phyloP scores from a whole-genome alignment of 2,113 vertebrate species.

The Cardinalis cardinalis region DNA sequence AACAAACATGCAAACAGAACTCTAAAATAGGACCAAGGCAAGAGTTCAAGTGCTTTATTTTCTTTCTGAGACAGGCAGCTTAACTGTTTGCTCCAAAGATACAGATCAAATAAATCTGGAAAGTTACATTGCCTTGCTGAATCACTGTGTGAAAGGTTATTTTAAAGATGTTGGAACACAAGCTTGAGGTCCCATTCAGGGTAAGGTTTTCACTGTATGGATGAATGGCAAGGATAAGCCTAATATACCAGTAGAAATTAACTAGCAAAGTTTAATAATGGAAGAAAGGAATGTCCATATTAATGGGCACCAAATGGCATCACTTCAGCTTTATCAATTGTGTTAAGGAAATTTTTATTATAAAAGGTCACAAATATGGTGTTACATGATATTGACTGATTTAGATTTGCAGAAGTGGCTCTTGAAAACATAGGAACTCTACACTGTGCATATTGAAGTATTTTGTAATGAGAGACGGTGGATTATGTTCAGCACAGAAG shows the following conservation, averaged over 20 bases:
- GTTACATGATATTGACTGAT: background rate
- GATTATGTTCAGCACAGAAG: background rate
- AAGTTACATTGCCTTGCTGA: conserved; percentile 10
- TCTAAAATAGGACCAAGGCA: conserved; percentile 56
- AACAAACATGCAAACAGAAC: conserved; percentile 54
- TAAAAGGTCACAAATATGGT: background rate
- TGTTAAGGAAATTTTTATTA: background rate
- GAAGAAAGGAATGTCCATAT: background rate
- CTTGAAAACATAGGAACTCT: background rate
- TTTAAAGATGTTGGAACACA: background rate
- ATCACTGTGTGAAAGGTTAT: conserved; percentile 13
- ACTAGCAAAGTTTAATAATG: background rate
- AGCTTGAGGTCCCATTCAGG: background rate
- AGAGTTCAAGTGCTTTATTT: conserved; percentile 60
- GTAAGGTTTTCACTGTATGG: background rate
- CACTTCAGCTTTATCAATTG: background rate
- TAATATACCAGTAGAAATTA: background rate
- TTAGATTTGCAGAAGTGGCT: background rate
- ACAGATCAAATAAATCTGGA: conserved; percentile 40
- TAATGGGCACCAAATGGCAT: background rate
- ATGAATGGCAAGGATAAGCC: background rate
- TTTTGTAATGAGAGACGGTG: background rate
- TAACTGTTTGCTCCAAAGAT: conserved; percentile 48
- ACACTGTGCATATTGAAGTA: background rate
- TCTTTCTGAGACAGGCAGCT: conserved; percentile 34